Conservation (phyloP, 2,888 invertebrate species). For the Pammene fasciana region DNA sequence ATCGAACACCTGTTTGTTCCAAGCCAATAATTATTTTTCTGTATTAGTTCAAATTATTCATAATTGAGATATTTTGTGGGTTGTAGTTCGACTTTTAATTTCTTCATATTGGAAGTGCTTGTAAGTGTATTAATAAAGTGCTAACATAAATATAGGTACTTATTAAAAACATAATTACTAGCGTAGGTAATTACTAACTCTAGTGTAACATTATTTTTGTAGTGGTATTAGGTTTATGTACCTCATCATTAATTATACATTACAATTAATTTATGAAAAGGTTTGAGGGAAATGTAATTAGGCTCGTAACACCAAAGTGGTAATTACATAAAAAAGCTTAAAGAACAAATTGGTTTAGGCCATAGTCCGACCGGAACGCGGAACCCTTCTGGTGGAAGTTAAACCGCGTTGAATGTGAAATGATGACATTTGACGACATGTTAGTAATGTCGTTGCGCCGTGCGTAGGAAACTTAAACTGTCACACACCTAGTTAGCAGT, state of each 20-base stretch:
- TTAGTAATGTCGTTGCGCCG: background rate
- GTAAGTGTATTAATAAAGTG: slow-evolving; percentile 14
- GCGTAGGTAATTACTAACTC: slow-evolving; percentile 8
- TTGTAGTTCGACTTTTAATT: slow-evolving; percentile 48
- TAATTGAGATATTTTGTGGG: slow-evolving; percentile 56
- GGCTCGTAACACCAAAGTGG: background rate
- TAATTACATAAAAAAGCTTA: background rate
- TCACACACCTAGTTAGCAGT: slow-evolving; percentile 24
- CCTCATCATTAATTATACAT: background rate
- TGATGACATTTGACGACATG: slow-evolving; percentile 10
- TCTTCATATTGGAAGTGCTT: slow-evolving; percentile 54
- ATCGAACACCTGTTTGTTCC: slow-evolving; percentile 48
- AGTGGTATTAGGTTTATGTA: background rate
- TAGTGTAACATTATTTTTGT: slow-evolving; percentile 9
- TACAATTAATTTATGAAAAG: background rate
- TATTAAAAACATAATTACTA: slow-evolving; percentile 17
- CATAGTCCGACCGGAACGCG: background rate
- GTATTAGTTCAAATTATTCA: slow-evolving; percentile 46
- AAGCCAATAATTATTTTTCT: slow-evolving; percentile 53
- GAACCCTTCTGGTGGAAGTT: slow-evolving; percentile 6
- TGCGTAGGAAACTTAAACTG: slow-evolving; percentile 18
- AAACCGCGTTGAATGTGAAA: slow-evolving; percentile 13
- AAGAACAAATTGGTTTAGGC: background rate
- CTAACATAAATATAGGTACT: slow-evolving; percentile 14
- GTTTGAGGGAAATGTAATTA: background rate